Evolutionary conservation across 2,888 invertebrate species (phyloP), one percentile per base, ranked within the genome.

Genomic region (Tenthredo amoena): DNA sequence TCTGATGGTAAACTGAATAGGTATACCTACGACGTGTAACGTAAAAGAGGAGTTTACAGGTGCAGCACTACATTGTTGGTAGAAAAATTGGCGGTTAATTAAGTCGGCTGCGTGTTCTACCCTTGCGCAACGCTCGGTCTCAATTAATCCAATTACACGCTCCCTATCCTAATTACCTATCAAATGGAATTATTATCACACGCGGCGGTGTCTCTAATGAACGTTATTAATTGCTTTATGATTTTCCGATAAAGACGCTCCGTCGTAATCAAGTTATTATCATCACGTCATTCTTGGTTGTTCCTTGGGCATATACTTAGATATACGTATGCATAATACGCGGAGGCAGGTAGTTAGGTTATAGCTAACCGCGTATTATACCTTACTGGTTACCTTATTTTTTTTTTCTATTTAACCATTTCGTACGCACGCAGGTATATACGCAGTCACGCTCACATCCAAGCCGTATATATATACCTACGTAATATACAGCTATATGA

Each of bases 181-280:
- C 91, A 92, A 93, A 92, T 90, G 90, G 91, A 91, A 91, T 91
- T 91, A 90, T 91, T 90, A 90, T 91, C 47, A 83, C 83, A 83
- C 58, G 86, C 88, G 86, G 85, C 87, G 87, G 86, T 88, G 86
- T 87, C 90, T 90, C 90, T 93, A 93, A 93, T 91, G 93, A 93
- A 92, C 89, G 91, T 90, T 92, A 92, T 93, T 93, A 93, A 93
- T 92, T 93, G 90, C 91, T 92, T 92, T 92, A 92, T 91, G 93
- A 93, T 93, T 93, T 93, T 92, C 90, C 91, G 92, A 93, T 93
- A 93, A 93, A 92, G 83, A 88, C 88, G 87, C 88, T 85, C 87
- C 88, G 87, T 87, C 87, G 90, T 89, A 91, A 91, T 92, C 90
- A 90, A 90, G 89, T 91, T 90, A 91, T 92, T 92, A 91, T 93